Evolutionary conservation across 2,888 invertebrate genomes (phyloP).

Genomic region (Drosophila longiperda): DNA sequence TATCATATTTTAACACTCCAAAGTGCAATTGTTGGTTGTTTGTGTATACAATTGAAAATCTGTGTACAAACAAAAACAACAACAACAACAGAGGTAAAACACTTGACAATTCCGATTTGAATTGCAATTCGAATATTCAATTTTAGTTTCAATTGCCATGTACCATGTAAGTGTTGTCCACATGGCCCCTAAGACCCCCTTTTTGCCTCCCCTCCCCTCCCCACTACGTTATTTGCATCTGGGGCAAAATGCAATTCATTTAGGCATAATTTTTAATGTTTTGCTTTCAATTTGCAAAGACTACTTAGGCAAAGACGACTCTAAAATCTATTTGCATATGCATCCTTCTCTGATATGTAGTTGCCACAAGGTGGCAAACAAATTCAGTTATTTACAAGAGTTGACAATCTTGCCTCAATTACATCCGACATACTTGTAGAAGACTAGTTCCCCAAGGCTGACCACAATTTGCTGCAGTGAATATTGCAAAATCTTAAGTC

Average conservation of each 20-base stretch:
- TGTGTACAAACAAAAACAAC: slow-evolving; percentile 39
- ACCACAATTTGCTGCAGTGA: slow-evolving; percentile 57
- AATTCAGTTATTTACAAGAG: slow-evolving; percentile 65
- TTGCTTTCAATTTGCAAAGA: slow-evolving; percentile 78
- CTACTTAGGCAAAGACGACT: slow-evolving; percentile 59
- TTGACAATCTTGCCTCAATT: slow-evolving; percentile 54
- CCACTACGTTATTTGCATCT: not conserved
- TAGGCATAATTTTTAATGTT: slow-evolving; percentile 80
- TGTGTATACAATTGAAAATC: slow-evolving; percentile 72
- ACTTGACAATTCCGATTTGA: slow-evolving; percentile 13
- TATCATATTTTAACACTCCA: slow-evolving; percentile 41
- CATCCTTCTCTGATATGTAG: not conserved
- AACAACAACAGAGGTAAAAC: slow-evolving; percentile 1
- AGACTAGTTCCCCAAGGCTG: slow-evolving; percentile 26
- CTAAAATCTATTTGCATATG: slow-evolving; percentile 69
- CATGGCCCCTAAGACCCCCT: slow-evolving; percentile 51
- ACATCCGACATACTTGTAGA: slow-evolving; percentile 30
- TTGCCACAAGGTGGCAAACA: slow-evolving; percentile 57
- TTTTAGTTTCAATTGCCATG: slow-evolving; percentile 51
- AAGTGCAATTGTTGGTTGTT: slow-evolving; percentile 45
- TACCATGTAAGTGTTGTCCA: slow-evolving; percentile 61
- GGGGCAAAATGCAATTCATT: slow-evolving; percentile 51
- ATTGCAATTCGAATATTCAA: slow-evolving; percentile 37
- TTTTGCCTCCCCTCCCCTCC: not conserved
- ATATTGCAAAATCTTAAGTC: slow-evolving; percentile 55